Evolutionary conservation across 1,140 invertebrate genomes (phyloP).

Genomic region (Drosophila aff.): DNA sequence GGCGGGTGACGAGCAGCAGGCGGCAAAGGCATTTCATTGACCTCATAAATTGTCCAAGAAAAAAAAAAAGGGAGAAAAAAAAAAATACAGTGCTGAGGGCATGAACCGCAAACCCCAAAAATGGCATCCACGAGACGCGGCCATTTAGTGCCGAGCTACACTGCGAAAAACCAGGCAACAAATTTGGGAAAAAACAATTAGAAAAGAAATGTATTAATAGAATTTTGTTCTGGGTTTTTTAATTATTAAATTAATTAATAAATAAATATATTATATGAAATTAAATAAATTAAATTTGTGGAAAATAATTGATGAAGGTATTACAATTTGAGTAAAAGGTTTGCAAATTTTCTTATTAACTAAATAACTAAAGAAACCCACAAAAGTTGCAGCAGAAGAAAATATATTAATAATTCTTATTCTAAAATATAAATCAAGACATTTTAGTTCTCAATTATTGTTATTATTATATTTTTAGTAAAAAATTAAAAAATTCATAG

Average conservation of each 20-base stretch:
- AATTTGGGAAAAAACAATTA: background rate
- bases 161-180: background rate
- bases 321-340: no score
- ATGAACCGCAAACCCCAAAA: constrained; percentile 41
- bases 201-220: background rate
- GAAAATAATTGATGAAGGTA: no score
- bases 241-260: background rate
- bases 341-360: no score
- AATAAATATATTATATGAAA: background rate
- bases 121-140: constrained; percentile 61
- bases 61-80: constrained; percentile 1
- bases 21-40: constrained; percentile 77
- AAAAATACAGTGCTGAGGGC: constrained; percentile 4
- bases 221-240: background rate
- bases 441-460: background rate
- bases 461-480: background rate
- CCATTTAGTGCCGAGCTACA: constrained; percentile 48
- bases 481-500: no score
- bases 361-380: no score
- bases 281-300: no score
- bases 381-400: no score
- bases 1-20: constrained; percentile 20
- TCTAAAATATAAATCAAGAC: background rate
- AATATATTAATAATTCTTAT: no score
- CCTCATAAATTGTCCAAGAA: constrained; percentile 75